Evolutionary conservation across 2,888 invertebrate genomes (phyloP), one percentile per base, ranked within the genome.

Genomic region (Notocelia uddmanniana): DNA sequence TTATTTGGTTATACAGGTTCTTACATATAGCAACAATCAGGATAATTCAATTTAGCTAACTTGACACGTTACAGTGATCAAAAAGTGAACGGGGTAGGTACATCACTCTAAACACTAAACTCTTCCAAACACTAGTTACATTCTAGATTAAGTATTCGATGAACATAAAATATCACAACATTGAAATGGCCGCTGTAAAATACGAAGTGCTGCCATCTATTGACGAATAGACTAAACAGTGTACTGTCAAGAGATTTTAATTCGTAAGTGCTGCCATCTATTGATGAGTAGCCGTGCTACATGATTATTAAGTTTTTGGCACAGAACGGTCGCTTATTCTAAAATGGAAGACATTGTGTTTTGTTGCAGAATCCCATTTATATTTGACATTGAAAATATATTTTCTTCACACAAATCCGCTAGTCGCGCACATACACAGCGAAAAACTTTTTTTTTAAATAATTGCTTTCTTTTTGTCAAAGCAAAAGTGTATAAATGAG

Each of bases 1-100:
- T 92, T 93, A 93, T 89, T 26, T 89, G 91, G 92, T 87, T 92
- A 92, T 91, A 93, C 91, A 92, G 85, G 81, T 91, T 88, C 85
- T 89, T 88, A 92, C 86, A 92, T 88, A 88, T 88, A 92, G 92
- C 92, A 93, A 93, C 92, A 92, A 85, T 85, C 79, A 86, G 81
- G 83, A 83, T 84, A 86, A 78, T 55, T 69, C 21, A 62, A 69
- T 82, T 83, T 71, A 78, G 85, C 88, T 90, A 90, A 81, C 77
- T 78, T 76, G 71, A 73, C 81, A 83, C 81, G 78, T 83, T 85
- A 85, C 79, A 82, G 84, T 85, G 85, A 85, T 84, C 85, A 79
- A 86, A 85, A 81, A 75, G 74, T 76, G 83, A 83, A 86, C 83
- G 76, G 81, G 76, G 81, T 79, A 81, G 79, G 79, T 86, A 87